phyloP scores from a whole-genome alignment of 1,140 invertebrate species.

The Arctopsyche grandis region DNA sequence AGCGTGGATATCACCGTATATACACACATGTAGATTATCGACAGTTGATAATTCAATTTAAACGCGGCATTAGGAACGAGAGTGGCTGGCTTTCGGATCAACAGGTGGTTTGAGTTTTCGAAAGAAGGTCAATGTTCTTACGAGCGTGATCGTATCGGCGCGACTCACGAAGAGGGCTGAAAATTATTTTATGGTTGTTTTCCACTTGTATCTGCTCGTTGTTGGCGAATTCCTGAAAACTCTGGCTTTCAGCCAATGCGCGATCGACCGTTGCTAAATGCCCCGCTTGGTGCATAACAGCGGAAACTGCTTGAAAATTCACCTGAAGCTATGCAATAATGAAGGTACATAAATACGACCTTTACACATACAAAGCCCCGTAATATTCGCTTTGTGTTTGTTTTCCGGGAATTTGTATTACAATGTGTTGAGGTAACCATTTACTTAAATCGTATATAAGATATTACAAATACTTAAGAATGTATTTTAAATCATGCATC shows the following conservation, averaged over 20 bases:
- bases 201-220: neutral
- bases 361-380: no score
- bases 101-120: conserved; percentile 23
- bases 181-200: conserved; percentile 28
- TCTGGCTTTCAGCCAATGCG: conserved; percentile 21
- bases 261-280: conserved; percentile 28
- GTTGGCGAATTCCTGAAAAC: neutral
- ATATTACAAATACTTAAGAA: no score
- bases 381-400: no score
- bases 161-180: neutral
- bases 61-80: neutral
- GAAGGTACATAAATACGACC: neutral
- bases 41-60: neutral
- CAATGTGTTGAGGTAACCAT: no score
- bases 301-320: conserved; percentile 26
- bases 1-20: neutral
- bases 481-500: no score
- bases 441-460: no score
- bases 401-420: no score
- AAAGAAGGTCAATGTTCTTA: conserved; percentile 10
- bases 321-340: conserved; percentile 8
- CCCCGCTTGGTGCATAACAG: conserved; percentile 6
- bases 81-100: neutral
- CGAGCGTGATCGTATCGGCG: neutral
- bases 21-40: neutral